Percentiles rank a stretch among this genome's conserved stretches.
Evolutionary conservation across 2,797 vertebrate species (phyloP).

Genomic region (Pangasius macronema): DNA sequence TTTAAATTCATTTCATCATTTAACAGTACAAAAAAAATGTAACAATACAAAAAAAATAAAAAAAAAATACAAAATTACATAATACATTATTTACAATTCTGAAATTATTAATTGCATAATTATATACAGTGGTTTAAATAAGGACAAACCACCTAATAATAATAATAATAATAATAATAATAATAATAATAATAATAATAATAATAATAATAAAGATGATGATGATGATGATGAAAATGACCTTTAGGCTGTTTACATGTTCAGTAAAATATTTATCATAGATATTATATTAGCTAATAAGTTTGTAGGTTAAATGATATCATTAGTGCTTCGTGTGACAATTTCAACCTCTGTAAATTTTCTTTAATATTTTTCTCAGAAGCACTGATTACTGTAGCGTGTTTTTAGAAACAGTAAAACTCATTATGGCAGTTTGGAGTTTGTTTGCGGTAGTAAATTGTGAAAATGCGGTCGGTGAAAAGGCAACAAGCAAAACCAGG

Average conservation of each 20-base stretch:
- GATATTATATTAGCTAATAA: neutral
- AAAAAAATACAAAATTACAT: neutral
- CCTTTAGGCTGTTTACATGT: neutral
- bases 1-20: neutral
- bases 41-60: too few species aligned
- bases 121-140: neutral
- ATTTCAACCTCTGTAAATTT: neutral
- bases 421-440: neutral
- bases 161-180: neutral
- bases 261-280: neutral
- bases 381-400: neutral
- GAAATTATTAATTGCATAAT: neutral
- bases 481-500: slow-evolving; percentile 21
- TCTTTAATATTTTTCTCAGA: neutral
- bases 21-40: too few species aligned
- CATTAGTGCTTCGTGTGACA: neutral
- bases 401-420: neutral
- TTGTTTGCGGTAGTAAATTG: slow-evolving; percentile 17
- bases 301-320: neutral
- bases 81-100: neutral
- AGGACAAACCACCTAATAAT: neutral
- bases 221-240: neutral
- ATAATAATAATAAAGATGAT: neutral
- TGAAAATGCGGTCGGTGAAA: slow-evolving; percentile 2
- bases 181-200: neutral